Conservation (phyloP, 2,888 invertebrate species). For the Oasisia sp. region DNA sequence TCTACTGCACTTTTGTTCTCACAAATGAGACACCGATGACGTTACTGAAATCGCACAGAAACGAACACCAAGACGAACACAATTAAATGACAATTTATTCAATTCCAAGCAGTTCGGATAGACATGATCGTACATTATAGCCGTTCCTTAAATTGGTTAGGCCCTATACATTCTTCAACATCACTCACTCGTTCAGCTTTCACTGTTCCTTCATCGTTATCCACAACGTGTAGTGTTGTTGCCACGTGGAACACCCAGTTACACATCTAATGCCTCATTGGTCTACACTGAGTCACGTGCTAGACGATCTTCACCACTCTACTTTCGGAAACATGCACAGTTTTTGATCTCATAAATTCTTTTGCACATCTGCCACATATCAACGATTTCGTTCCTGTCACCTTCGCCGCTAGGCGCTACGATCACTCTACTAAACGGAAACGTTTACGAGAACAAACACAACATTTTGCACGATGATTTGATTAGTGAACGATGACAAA, state of each 20-base stretch:
- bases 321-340: not conserved
- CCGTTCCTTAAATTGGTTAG: not conserved
- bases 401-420: not conserved
- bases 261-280: not conserved
- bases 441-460: not conserved
- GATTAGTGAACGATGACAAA: not conserved
- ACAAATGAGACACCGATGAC: too few species aligned
- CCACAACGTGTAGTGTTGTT: not conserved
- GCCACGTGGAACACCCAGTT: not conserved
- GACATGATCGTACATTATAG: not conserved
- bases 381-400: not conserved
- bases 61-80: not conserved
- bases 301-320: not conserved
- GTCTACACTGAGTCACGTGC: not conserved
- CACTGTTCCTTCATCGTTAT: not conserved
- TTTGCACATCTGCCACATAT: not conserved
- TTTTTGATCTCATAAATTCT: too few species aligned
- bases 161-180: not conserved
- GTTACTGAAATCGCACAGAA: not conserved
- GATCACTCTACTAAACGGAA: not conserved
- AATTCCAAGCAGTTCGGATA: slow-evolving; percentile 6
- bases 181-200: not conserved
- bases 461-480: not conserved
- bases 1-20: too few species aligned
- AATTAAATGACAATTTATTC: slow-evolving; percentile 13